Evolutionary conservation across 2,797 vertebrate species (phyloP), one percentile per base, ranked within the genome.

Genomic region (Spinus olivaceus): DNA sequence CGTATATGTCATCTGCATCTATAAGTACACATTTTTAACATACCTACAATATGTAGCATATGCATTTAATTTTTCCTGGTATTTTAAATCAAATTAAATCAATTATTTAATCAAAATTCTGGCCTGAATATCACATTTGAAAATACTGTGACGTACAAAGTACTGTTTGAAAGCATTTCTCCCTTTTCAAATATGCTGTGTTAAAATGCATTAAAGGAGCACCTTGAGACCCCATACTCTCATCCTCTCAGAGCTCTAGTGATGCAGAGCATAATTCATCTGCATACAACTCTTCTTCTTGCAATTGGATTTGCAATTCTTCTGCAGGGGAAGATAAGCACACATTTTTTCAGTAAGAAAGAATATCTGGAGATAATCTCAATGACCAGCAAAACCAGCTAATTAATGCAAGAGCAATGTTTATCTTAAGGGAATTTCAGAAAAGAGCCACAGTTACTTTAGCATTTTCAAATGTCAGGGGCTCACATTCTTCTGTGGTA

Each of bases 381-480:
- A 56, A 10, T 65, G 54, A 69, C 50, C 19, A 73, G 13, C 18
- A 79, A 94, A 87, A 33, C 33, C 32, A 71, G 16, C n/a, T 17
- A 53, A 72, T 80, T 82, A 81, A 69, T 47, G 83, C 15, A 72
- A 94, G 86, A 51, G 20, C 59, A 78, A 66, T 27, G 16, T 61
- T 83, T 82, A 54, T 91, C 42, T 85, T 27, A 37, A 78, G 33
- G 47, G 49, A 86, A 69, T 67, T 90, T 91, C 51, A 72, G 65
- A 83, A 92, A 69, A 78, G 25, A 61, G 14, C 2, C 47, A 18
- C 35, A 41, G 54, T 65, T 88, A n/a, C 67, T 65, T 86, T 72
- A 92, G n/a, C 21, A 53, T 91, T 94, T 94, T 28, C 51, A 82
- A 81, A 84, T 70, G 66, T 49, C 91, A 83, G 56, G 53, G n/a